Conservation (phyloP, 2,888 invertebrate species). For the Dione juno region DNA sequence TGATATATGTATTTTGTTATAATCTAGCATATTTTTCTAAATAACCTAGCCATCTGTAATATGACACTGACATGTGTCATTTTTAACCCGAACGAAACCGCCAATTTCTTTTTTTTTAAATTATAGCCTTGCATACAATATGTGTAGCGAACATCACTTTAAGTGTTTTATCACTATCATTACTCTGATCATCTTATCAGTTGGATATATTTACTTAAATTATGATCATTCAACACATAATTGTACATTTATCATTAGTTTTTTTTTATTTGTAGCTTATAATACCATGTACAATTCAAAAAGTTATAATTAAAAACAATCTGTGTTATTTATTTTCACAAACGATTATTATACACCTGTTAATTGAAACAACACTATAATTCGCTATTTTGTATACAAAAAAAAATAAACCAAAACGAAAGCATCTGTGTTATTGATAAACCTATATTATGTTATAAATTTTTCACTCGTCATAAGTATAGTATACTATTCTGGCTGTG, state of each 20-base stretch:
- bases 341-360: no score
- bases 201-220: neutral
- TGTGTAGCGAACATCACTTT: neutral
- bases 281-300: no score
- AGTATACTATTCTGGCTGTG: no score
- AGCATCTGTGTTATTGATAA: neutral
- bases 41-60: slow-evolving; percentile 28
- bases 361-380: no score
- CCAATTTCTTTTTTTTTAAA: slow-evolving; percentile 44
- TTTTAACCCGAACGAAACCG: slow-evolving; percentile 45
- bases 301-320: no score
- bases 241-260: neutral
- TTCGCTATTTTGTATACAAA: no score
- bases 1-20: slow-evolving; percentile 1
- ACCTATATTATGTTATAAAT: neutral
- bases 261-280: no score
- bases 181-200: neutral
- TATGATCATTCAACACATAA: slow-evolving; percentile 1
- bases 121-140: neutral
- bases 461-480: no score
- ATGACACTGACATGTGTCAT: slow-evolving; percentile 40
- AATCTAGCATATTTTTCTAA: slow-evolving; percentile 6
- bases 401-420: neutral
- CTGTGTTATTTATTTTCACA: no score
- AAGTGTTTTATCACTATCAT: neutral